Evolutionary conservation across 2,888 invertebrate genomes (phyloP).

Genomic region (Lasiommata megera): DNA sequence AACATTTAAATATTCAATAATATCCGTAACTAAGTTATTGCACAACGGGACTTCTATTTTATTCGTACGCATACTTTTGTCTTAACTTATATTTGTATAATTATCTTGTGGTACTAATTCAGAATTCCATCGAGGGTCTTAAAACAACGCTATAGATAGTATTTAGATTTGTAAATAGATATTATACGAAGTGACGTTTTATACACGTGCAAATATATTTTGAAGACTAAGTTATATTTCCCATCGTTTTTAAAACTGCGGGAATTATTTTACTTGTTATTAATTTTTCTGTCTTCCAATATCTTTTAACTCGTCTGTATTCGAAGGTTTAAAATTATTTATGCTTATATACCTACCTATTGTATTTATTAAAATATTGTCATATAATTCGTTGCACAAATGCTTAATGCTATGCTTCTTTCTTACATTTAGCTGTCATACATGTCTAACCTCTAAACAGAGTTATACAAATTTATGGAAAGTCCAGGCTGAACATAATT

Average conservation of each 20-base stretch:
- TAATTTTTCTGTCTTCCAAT: slow-evolving; percentile 68
- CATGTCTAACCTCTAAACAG: background rate
- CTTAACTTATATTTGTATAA: slow-evolving; percentile 23
- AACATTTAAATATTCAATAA: slow-evolving; percentile 23
- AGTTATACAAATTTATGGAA: no score
- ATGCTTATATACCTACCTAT: slow-evolving; percentile 14
- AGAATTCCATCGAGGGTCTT: slow-evolving; percentile 49
- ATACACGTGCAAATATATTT: slow-evolving; percentile 57
- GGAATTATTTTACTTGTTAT: slow-evolving; percentile 36
- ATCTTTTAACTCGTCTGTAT: slow-evolving; percentile 16
- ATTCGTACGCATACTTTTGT: slow-evolving; percentile 28
- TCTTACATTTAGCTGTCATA: background rate
- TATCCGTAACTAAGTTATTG: slow-evolving; percentile 28
- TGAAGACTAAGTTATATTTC: slow-evolving; percentile 23
- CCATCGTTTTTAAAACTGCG: slow-evolving; percentile 22
- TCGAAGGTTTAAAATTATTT: slow-evolving; percentile 7
- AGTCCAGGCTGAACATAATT: no score
- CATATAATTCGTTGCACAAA: no score
- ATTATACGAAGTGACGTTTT: slow-evolving; percentile 59
- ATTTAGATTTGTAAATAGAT: slow-evolving; percentile 66
- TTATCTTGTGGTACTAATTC: slow-evolving; percentile 42
- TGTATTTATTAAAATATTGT: slow-evolving; percentile 10
- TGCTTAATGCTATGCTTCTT: no score
- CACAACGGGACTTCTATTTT: slow-evolving; percentile 31
- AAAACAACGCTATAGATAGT: slow-evolving; percentile 55